Conservation (phyloP, 2,113 vertebrate genomes). For the Petaurus breviceps region DNA sequence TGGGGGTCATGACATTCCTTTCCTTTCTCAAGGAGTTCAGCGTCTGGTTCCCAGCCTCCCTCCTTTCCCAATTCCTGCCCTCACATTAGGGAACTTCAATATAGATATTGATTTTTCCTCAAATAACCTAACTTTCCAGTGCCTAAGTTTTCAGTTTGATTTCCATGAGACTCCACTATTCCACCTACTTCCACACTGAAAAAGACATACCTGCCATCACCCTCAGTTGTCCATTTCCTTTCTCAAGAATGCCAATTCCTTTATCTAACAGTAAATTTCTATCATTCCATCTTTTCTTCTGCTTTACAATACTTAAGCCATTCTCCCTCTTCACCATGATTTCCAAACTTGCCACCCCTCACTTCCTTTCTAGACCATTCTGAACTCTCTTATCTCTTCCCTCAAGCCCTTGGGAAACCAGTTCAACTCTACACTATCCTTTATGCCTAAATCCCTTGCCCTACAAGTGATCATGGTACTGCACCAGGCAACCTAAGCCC, state of each 20-base stretch:
- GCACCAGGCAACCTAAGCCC: not conserved
- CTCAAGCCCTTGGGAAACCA: not conserved
- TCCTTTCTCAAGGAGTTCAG: too few relatives aligned
- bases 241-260: not conserved
- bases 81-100: not conserved
- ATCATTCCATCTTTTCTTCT: not conserved
- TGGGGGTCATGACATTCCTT: not conserved
- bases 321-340: not conserved
- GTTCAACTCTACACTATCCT: not conserved
- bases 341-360: not conserved
- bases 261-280: not conserved
- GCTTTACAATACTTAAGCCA: not conserved
- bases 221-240: not conserved
- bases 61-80: not conserved
- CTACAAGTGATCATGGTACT: not conserved
- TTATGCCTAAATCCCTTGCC: not conserved
- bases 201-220: too few relatives aligned
- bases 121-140: not conserved
- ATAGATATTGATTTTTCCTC: not conserved
- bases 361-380: not conserved
- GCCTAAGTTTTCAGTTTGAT: not conserved
- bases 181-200: not conserved
- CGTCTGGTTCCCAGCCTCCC: not conserved
- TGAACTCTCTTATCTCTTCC: not conserved
- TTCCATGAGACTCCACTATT: not conserved